These are phyloP conservation scores for Andrena bicolor DNA, from an alignment of 2,888 invertebrate species.

Conservation along the genomic window DNA sequence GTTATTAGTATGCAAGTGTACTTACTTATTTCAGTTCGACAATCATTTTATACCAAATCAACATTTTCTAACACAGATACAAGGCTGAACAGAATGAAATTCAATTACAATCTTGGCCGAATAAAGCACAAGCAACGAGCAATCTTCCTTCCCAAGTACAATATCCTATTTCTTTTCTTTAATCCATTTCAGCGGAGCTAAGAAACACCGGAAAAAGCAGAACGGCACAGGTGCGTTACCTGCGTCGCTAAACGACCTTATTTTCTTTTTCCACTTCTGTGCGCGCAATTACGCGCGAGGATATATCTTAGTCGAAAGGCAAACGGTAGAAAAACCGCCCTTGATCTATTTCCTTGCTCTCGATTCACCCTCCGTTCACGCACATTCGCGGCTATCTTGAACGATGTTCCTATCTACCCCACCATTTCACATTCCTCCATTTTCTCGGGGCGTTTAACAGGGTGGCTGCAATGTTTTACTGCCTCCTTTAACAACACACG, in stretches of 20 bases:
- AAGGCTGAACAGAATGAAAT: constrained; percentile 1
- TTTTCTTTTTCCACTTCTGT: constrained; percentile 35
- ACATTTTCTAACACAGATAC: no score
- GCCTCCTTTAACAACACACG: constrained; percentile 8
- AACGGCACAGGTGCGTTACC: constrained; percentile 48
- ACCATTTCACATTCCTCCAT: constrained; percentile 9
- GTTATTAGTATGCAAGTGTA: no score
- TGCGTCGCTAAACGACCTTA: constrained; percentile 26
- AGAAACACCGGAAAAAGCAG: constrained; percentile 8
- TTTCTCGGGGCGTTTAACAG: constrained; percentile 22
- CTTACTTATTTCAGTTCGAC: neutral
- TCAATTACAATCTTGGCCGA: constrained; percentile 13
- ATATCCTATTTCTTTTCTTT: constrained; percentile 29
- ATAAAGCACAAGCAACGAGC: neutral
- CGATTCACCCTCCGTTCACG: constrained; percentile 32
- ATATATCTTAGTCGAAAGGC: constrained; percentile 27
- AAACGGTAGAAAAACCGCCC: constrained; percentile 46
- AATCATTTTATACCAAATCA: neutral
- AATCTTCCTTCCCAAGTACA: neutral
- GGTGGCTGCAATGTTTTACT: neutral
- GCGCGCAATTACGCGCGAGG: constrained; percentile 54
- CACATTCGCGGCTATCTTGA: constrained; percentile 7
- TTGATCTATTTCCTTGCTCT: constrained; percentile 51
- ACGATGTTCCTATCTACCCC: constrained; percentile 32
- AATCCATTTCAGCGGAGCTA: constrained; percentile 24